Percentiles rank a stretch among this genome's conserved stretches.
These are phyloP conservation scores for Galerucella calmariensis DNA, from an alignment of 2,888 invertebrate genomes.

Conservation along the genomic window DNA sequence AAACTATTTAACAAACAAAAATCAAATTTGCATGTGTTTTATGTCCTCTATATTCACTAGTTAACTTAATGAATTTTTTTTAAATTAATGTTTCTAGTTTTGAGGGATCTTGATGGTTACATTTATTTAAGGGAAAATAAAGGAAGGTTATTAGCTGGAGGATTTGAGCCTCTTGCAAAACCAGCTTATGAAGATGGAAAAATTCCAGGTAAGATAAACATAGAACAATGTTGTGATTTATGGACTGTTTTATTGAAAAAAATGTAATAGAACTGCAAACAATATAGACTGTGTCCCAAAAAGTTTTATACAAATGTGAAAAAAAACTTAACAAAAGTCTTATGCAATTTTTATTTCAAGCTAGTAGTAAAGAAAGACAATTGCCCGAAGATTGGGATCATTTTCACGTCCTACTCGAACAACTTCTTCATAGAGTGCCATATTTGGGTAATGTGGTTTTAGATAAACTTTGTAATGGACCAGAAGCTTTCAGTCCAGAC, in stretches of 20 bases:
- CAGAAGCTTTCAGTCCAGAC: slow-evolving; percentile 97
- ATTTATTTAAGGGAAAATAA: slow-evolving; percentile 88
- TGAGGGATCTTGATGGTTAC: slow-evolving; percentile 88
- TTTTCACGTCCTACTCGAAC: slow-evolving; percentile 89
- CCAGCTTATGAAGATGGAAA: slow-evolving; percentile 86
- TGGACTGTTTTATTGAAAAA: too few relatives aligned
- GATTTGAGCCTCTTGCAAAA: slow-evolving; percentile 91
- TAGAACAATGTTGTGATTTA: too few relatives aligned
- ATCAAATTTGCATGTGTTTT: too few relatives aligned
- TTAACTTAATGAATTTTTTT: background rate
- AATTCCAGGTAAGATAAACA: slow-evolving; percentile 67
- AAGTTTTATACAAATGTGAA: too few relatives aligned
- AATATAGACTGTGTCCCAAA: too few relatives aligned
- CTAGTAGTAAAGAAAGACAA: slow-evolving; percentile 72
- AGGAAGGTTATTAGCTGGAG: slow-evolving; percentile 88
- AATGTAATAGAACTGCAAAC: too few relatives aligned
- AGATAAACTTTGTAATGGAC: slow-evolving; percentile 86
- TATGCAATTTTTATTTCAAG: slow-evolving; percentile 57
- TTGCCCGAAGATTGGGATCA: slow-evolving; percentile 96
- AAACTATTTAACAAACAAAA: too few relatives aligned
- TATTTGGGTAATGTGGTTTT: slow-evolving; percentile 78
- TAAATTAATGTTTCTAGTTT: slow-evolving; percentile 67
- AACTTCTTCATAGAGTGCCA: slow-evolving; percentile 87
- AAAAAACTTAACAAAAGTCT: too few relatives aligned
- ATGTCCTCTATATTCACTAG: background rate